Evolutionary conservation across 2,888 invertebrate species (phyloP).

Genomic region (Camptogramma bilineatum): DNA sequence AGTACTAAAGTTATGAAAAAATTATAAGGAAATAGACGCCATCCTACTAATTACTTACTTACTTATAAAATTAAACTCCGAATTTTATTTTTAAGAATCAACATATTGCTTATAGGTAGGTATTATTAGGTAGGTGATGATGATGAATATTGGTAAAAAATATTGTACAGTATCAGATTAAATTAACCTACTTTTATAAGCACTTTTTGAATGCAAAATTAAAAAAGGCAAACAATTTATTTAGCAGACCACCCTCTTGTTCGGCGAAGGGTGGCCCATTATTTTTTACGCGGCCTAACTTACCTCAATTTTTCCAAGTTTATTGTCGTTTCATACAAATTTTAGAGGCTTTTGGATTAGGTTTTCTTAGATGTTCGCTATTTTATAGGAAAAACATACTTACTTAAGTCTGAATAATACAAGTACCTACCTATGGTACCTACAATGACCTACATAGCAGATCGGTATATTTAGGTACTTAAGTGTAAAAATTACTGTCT

Average conservation of each 20-base stretch:
- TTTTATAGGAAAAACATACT: conserved; percentile 36
- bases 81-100: too few relatives aligned
- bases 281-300: conserved; percentile 77
- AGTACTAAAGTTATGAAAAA: too few relatives aligned
- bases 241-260: conserved; percentile 66
- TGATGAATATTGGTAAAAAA: too few relatives aligned
- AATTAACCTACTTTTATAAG: conserved; percentile 12
- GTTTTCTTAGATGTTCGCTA: conserved; percentile 52
- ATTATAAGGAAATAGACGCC: too few relatives aligned
- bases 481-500: too few relatives aligned
- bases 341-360: conserved; percentile 61
- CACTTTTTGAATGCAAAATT: conserved; percentile 52
- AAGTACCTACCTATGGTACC: too few relatives aligned
- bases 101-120: too few relatives aligned
- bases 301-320: conserved; percentile 74
- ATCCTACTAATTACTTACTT: too few relatives aligned
- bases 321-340: conserved; percentile 78
- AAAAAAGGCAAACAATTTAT: conserved; percentile 80
- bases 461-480: too few relatives aligned
- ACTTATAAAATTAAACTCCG: too few relatives aligned
- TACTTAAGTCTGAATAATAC: neutral
- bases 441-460: too few relatives aligned
- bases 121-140: too few relatives aligned
- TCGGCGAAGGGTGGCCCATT: conserved; percentile 69
- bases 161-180: conserved; percentile 19